These are phyloP conservation scores for Euura lappo DNA, from an alignment of 1,140 invertebrate species.

Conservation along the genomic window DNA sequence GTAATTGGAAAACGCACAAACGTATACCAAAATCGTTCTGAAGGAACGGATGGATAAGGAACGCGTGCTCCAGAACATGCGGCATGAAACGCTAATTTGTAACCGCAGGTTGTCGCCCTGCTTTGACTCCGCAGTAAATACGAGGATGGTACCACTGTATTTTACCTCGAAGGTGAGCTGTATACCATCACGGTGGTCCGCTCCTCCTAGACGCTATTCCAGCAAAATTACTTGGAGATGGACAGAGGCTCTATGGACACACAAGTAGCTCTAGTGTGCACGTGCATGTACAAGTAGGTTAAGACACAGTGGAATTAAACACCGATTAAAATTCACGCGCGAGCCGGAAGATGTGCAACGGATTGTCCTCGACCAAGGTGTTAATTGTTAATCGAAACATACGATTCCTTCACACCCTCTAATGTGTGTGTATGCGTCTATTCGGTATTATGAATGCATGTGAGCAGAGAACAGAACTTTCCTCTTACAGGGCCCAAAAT, in stretches of 20 bases:
- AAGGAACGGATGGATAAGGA: neutral
- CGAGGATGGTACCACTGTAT: slow-evolving; percentile 57
- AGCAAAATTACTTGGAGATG: neutral
- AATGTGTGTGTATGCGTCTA: neutral
- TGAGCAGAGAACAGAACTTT: neutral
- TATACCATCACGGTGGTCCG: neutral
- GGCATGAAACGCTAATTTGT: slow-evolving; percentile 55
- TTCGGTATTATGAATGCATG: neutral
- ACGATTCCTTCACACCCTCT: slow-evolving; percentile 2
- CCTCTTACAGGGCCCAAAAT: neutral
- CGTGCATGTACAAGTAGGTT: neutral
- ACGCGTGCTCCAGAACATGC: neutral
- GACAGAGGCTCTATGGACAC: neutral
- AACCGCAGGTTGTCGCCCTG: slow-evolving; percentile 58
- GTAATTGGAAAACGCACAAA: too few species aligned
- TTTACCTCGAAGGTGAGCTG: slow-evolving; percentile 42
- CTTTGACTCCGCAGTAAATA: slow-evolving; percentile 62
- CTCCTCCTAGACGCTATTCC: neutral
- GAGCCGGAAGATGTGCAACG: neutral
- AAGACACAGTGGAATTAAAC: neutral
- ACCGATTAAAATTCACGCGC: neutral
- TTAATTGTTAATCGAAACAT: slow-evolving; percentile 3
- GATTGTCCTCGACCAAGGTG: neutral
- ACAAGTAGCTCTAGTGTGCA: too few species aligned
- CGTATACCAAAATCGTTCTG: too few species aligned